phyloP scores from a whole-genome alignment of 2,797 vertebrate genomes.

The Acestrorhynchus altus region DNA sequence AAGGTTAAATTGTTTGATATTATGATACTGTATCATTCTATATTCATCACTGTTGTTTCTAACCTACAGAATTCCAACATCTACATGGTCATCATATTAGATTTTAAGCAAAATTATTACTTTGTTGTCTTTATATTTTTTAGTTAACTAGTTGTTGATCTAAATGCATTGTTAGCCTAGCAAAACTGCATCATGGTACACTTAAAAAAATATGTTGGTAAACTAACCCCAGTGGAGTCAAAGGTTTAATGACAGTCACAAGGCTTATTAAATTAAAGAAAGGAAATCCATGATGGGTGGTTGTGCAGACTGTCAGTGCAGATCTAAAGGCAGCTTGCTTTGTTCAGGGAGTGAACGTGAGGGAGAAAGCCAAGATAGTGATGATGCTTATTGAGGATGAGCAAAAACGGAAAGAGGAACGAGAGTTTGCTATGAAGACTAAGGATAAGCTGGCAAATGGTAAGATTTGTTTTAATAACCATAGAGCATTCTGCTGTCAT shows the following conservation, averaged over 20 bases:
- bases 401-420: slow-evolving; percentile 91
- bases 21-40: not conserved
- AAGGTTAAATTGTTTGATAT: not conserved
- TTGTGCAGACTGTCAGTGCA: not conserved
- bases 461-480: slow-evolving; percentile 66
- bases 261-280: too few species aligned
- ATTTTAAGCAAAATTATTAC: not conserved
- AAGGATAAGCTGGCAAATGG: slow-evolving; percentile 95
- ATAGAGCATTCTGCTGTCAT: slow-evolving; percentile 45
- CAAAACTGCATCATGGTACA: too few species aligned
- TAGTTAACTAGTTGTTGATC: too few species aligned
- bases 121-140: too few species aligned
- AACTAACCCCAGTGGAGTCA: too few species aligned
- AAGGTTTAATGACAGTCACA: too few species aligned
- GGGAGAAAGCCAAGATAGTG: slow-evolving; percentile 96
- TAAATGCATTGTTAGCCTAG: too few species aligned
- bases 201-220: too few species aligned
- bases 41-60: not conserved
- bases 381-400: slow-evolving; percentile 91
- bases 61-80: not conserved
- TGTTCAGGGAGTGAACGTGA: slow-evolving; percentile 86
- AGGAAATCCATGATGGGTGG: too few species aligned
- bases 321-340: slow-evolving; percentile 27
- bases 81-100: not conserved
- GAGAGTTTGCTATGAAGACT: slow-evolving; percentile 93